Evolutionary conservation across 2,113 vertebrate species (phyloP).

Genomic region (Pomatorhinus ruficollis): DNA sequence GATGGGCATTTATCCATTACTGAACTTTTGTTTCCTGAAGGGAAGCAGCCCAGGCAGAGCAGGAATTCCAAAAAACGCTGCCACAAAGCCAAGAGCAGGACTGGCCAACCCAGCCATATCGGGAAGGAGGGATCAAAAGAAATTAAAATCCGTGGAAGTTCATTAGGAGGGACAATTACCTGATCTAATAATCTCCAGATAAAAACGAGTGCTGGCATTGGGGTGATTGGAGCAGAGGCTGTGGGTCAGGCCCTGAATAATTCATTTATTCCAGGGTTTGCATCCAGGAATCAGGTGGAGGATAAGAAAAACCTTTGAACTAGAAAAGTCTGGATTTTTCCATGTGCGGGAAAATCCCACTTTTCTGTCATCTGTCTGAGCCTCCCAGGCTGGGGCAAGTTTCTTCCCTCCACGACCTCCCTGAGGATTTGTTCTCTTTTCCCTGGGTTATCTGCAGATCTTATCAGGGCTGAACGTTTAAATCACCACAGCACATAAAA

Average conservation of each 20-base stretch:
- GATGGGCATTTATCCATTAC: rapidly evolving
- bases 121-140: background rate
- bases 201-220: background rate
- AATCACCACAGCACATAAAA: rapidly evolving
- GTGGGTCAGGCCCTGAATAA: background rate
- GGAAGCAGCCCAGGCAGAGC: background rate
- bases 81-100: background rate
- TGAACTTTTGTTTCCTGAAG: background rate
- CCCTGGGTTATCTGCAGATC: background rate
- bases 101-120: background rate
- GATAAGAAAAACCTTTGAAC: background rate
- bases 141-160: background rate
- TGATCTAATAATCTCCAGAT: background rate
- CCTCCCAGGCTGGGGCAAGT: background rate
- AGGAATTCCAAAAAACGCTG: background rate
- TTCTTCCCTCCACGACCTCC: background rate
- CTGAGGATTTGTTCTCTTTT: background rate
- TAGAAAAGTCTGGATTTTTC: background rate
- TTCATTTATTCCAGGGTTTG: background rate
- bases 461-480: background rate
- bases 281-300: background rate
- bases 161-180: background rate
- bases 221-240: background rate
- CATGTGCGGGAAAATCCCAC: rapidly evolving
- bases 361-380: background rate